Base-by-base conservation (phyloP, 2,113 vertebrate species). In the Leptodactylus fuscus region DNA sequence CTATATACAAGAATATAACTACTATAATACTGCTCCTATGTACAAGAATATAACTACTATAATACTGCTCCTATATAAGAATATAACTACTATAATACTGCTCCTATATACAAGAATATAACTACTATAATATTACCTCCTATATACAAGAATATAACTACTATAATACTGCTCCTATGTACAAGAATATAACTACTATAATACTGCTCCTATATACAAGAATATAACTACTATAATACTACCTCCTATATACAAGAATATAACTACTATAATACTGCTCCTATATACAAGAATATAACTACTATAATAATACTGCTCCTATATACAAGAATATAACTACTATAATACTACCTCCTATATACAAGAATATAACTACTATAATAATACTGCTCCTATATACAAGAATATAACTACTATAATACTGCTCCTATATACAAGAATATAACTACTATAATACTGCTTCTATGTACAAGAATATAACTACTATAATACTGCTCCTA, bases 281-380 rank as follows among this genome's bases (percentile, higher is more conserved):
- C 51, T 53, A 22, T 53, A 22, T 53, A 53, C 18, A 53, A 53
- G 51, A 53, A 22, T 22, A 53, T 53, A 53, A 53, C 49, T 51
- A 51, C 49, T 51, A 41, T 41, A 41, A 51, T 51, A 51, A 16
- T 51, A 22, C 51, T 53, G 51, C 18, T 3, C 53, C 22, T 62
- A 62, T 62, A 3, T 62, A 62, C 24, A 62, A 62, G 53, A 24
- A 24, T 58, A 58, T 58, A 58, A 58, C 53, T 58, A 58, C 53
- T 58, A 58, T 58, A 58, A 58, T 58, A 58, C 53, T 58, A n/a
- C n/a, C 53, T 18, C 53, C 22, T 62, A 62, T 62, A 3, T 62
- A 62, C 58, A 62, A 62, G 58, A 62, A 29, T 62, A 62, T 62
- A 62, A 62, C 58, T 62, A 27, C 58, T 62, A 62, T 62, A 62